Evolutionary conservation across 2,797 vertebrate species (phyloP).

Genomic region (Smutsia gigantea): DNA sequence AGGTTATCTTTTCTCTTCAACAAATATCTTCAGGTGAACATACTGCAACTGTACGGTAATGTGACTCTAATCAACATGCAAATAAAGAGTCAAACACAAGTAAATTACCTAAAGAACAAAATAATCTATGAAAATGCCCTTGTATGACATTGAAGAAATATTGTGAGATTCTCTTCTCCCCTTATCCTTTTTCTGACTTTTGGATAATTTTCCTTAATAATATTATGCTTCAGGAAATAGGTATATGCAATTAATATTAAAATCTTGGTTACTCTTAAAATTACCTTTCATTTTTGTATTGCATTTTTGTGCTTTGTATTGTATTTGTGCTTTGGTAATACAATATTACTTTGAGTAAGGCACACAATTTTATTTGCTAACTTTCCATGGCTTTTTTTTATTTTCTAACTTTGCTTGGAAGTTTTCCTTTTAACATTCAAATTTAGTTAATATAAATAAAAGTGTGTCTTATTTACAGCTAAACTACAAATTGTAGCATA

Average conservation of each 20-base stretch:
- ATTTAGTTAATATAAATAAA: background rate
- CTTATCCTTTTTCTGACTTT: background rate
- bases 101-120: background rate
- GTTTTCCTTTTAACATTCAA: background rate
- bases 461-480: background rate
- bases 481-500: background rate
- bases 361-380: background rate
- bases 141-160: background rate
- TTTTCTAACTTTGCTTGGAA: background rate
- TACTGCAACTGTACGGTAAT: background rate
- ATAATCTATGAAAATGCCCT: background rate
- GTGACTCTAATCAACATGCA: background rate
- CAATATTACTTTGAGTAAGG: background rate
- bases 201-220: background rate
- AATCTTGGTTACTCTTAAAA: background rate
- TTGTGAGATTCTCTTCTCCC: background rate
- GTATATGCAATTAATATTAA: background rate
- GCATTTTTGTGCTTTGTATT: background rate
- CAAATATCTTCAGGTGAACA: background rate
- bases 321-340: background rate
- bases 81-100: background rate
- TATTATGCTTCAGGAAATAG: background rate
- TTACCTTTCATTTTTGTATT: background rate
- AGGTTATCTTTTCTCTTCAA: background rate
- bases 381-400: background rate